Evolutionary conservation across 2,113 vertebrate genomes (phyloP).

Genomic region (Periophthalmus modestus): DNA sequence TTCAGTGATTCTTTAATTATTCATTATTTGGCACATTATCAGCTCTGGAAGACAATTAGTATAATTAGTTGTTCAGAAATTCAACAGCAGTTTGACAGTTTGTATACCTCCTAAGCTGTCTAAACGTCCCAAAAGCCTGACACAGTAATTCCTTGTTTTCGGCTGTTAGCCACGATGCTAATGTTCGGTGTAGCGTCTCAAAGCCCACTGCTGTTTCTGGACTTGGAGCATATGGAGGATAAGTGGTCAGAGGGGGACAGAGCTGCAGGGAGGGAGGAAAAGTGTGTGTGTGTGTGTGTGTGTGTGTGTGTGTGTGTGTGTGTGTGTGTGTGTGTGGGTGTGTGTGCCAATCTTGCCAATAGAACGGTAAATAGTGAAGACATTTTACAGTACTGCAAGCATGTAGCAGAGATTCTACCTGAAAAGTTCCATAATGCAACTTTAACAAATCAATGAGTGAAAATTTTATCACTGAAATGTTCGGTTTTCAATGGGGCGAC

Average conservation of each 20-base stretch:
- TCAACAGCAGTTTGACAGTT: background rate
- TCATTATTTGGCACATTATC: too few relatives aligned
- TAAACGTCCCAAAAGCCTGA: background rate
- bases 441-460: too few relatives aligned
- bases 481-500: too few relatives aligned
- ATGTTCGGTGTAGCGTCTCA: constrained; percentile 3
- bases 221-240: constrained; percentile 50
- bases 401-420: too few relatives aligned
- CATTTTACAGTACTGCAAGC: too few relatives aligned
- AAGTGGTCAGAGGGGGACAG: constrained; percentile 48
- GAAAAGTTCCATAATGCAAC: too few relatives aligned
- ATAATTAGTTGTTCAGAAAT: background rate
- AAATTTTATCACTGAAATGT: too few relatives aligned
- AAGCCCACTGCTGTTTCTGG: constrained; percentile 14
- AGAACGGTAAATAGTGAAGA: too few relatives aligned
- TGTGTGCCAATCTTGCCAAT: constrained; percentile 38
- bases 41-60: background rate
- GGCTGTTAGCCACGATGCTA: constrained; percentile 16
- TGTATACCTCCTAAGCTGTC: too few relatives aligned
- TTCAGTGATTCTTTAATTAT: too few relatives aligned
- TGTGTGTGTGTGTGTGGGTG: too few relatives aligned
- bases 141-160: constrained; percentile 29
- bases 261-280: constrained; percentile 6
- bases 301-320: too few relatives aligned
- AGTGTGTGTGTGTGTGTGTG: constrained; percentile 3